phyloP scores from a whole-genome alignment of 2,888 invertebrate species.

The Zeuzera pyrina region DNA sequence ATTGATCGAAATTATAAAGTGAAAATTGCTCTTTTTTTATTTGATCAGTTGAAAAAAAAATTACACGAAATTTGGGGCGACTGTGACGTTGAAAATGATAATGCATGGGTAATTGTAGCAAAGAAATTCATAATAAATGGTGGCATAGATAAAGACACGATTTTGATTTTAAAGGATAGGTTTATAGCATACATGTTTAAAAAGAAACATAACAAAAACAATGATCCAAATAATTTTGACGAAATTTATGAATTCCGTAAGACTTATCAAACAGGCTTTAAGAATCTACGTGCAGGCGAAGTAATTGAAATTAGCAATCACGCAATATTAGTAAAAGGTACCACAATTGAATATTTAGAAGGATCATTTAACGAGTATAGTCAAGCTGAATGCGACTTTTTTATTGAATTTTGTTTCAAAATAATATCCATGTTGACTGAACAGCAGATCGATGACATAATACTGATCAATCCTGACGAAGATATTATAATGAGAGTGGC shows the following conservation, averaged over 20 bases:
- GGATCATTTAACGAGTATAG: conserved; percentile 7
- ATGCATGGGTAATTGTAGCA: not conserved
- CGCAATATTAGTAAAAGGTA: not conserved
- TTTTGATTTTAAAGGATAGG: not conserved
- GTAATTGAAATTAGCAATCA: not conserved
- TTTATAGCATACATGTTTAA: not conserved
- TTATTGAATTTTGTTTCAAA: conserved; percentile 1
- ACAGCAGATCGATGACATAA: conserved; percentile 3
- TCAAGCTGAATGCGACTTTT: conserved; percentile 12
- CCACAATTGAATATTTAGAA: not conserved
- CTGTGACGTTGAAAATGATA: conserved; percentile 1
- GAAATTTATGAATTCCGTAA: not conserved
- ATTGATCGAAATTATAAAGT: not conserved
- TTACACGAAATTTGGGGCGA: not conserved
- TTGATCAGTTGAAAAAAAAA: not conserved
- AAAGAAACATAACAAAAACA: not conserved
- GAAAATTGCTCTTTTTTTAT: not conserved
- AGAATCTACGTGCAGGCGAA: not conserved
- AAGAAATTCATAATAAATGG: conserved; percentile 1
- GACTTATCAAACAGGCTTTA: not conserved
- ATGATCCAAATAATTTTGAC: not conserved
- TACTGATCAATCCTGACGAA: conserved; percentile 15
- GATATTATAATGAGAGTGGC: conserved; percentile 14
- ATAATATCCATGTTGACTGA: not conserved
- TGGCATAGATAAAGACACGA: not conserved